Evolutionary conservation across 2,113 vertebrate species (phyloP), one percentile per base, ranked within the genome.

Genomic region (Coreoperca whiteheadi): DNA sequence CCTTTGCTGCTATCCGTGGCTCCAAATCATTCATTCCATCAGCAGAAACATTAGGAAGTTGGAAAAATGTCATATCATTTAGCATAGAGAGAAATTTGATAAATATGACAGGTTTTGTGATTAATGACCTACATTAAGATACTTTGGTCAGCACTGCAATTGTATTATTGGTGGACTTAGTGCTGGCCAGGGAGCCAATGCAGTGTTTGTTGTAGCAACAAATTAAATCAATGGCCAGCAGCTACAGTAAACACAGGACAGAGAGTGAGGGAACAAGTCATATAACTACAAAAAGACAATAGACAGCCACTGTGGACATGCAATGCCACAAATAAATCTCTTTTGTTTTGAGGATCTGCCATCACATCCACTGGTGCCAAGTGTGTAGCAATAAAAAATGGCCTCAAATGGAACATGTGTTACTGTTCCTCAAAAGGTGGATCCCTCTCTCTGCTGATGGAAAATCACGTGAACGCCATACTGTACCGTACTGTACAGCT

Each of bases 91-190:
- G 10, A 25, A 46, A 69, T 77, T 77, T 84, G 39, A 87, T 73
- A 69, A 78, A 86, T 84, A 79, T 68, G 71, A 53, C 64, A 77
- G 48, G n/a, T n/a, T 85, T 71, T 20, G 59, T 84, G 71, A 87
- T 80, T 68, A 56, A 80, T 71, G 39, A 32, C 14, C 30, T 25
- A 48, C 59, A 57, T 69, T 76, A 25, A 11, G 59, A 48, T 68
- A 50, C 46, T 57, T 48, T 67, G 68, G 48, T 77, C 71, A 77
- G 76, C 67, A 54, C 2, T 53, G 28, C 25, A 74, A 64, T 81
- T 73, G 61, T 65, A 37, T 77, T 82, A 74, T 77, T 78, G 60
- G 59, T 61, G 43, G 50, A 73, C 63, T 66, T 43, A 39, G 30
- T 28, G 67, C 59, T 69, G 86, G 25, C 51, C 60, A 61, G 28